These are phyloP conservation scores for Oxyruncus cristatus DNA, from an alignment of 2,113 vertebrate genomes.

Conservation along the genomic window DNA sequence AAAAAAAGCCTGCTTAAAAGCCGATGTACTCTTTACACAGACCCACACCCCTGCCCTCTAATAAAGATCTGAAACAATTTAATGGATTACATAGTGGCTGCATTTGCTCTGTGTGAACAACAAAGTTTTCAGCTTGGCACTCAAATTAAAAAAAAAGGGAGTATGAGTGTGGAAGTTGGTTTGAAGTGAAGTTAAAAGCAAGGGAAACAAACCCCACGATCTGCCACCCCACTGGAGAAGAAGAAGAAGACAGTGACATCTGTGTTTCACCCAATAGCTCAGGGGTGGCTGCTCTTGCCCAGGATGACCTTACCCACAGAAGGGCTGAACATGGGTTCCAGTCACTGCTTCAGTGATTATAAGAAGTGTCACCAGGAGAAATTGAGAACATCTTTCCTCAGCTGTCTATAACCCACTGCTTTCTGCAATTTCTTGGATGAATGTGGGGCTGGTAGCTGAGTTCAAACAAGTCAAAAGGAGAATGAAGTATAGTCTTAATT, in stretches of 20 bases:
- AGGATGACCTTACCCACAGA: background rate
- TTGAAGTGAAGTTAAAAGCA: slow-evolving; percentile 40
- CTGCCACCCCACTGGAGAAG: background rate
- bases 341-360: background rate
- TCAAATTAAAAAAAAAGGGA: background rate
- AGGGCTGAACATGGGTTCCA: background rate
- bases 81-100: background rate
- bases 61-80: background rate
- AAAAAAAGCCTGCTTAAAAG: background rate
- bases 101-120: background rate
- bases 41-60: background rate
- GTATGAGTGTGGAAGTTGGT: background rate
- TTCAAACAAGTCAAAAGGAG: background rate
- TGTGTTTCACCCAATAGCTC: background rate
- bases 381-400: background rate
- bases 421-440: background rate
- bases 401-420: background rate
- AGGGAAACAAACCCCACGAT: background rate
- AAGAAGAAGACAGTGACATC: background rate
- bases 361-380: background rate
- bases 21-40: background rate
- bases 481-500: background rate
- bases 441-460: background rate
- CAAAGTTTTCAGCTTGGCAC: slow-evolving; percentile 9
- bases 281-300: background rate